phyloP scores from a whole-genome alignment of 2,888 invertebrate genomes.

The Lamellibrachia columna region DNA sequence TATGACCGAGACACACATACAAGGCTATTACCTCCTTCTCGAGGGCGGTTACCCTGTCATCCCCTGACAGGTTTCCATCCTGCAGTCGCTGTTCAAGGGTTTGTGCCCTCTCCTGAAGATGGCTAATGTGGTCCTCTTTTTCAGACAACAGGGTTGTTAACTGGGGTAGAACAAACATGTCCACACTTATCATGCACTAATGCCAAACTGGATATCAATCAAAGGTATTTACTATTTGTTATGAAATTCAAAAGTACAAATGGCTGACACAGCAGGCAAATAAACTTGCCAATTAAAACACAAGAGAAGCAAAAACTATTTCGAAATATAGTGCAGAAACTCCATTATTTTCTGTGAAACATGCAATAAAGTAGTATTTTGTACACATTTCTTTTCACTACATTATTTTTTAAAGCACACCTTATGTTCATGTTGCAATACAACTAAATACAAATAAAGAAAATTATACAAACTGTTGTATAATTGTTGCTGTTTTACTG shows the following conservation, averaged over 20 bases:
- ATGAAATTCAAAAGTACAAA: neutral
- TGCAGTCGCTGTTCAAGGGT: slow-evolving; percentile 69
- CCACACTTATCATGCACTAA: neutral
- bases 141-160: slow-evolving; percentile 39
- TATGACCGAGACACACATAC: neutral
- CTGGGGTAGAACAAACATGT: neutral
- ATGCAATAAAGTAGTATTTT: no score
- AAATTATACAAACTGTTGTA: no score
- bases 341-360: no score
- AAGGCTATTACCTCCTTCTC: slow-evolving; percentile 48
- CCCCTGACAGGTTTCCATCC: slow-evolving; percentile 54
- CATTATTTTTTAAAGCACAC: no score
- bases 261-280: neutral
- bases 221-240: neutral
- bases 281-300: neutral
- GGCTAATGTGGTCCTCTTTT: slow-evolving; percentile 72
- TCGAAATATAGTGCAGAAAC: no score
- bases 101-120: slow-evolving; percentile 74
- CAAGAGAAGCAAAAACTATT: no score
- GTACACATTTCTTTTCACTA: no score
- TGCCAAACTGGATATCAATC: neutral
- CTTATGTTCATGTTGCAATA: no score
- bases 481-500: no score
- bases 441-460: no score
- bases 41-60: slow-evolving; percentile 54